These are phyloP conservation scores for Miichthys miiuy DNA, from an alignment of 2,797 vertebrate species.

Conservation along the genomic window DNA sequence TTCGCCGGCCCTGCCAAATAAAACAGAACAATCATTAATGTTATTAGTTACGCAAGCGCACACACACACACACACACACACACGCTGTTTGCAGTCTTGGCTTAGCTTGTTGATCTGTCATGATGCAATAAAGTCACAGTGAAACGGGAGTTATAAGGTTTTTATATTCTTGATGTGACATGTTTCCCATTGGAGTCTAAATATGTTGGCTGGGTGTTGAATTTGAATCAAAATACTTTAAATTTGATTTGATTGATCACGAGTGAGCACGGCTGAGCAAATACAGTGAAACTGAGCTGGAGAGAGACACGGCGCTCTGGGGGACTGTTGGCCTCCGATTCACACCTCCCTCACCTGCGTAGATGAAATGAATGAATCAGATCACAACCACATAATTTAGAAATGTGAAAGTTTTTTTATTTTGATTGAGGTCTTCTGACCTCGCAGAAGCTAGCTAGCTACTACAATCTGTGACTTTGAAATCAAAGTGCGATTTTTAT, in stretches of 20 bases:
- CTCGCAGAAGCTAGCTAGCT: too few species aligned
- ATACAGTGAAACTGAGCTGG: background rate
- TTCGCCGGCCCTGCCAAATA: constrained; percentile 5
- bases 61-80: background rate
- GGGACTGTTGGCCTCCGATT: background rate
- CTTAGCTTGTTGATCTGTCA: constrained; percentile 22
- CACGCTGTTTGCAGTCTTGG: constrained; percentile 10
- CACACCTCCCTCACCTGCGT: background rate
- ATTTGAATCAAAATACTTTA: constrained; percentile 20
- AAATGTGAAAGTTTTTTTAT: too few species aligned
- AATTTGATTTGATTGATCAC: constrained; percentile 1
- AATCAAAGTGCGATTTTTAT: too few species aligned
- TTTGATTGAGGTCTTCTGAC: too few species aligned
- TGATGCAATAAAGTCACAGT: constrained; percentile 4
- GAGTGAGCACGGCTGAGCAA: background rate
- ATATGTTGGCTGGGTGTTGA: background rate
- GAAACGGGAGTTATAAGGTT: background rate
- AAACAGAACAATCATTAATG: constrained; percentile 19
- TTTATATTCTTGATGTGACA: background rate
- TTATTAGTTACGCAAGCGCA: constrained; percentile 22
- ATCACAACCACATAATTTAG: too few species aligned
- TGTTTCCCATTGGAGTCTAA: background rate
- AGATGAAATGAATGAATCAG: background rate
- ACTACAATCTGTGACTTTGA: too few species aligned
- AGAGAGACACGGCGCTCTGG: background rate